Evolutionary conservation across 2,888 invertebrate species (phyloP), one percentile per base, ranked within the genome.

Genomic region (Tuberolachnus salignus): DNA sequence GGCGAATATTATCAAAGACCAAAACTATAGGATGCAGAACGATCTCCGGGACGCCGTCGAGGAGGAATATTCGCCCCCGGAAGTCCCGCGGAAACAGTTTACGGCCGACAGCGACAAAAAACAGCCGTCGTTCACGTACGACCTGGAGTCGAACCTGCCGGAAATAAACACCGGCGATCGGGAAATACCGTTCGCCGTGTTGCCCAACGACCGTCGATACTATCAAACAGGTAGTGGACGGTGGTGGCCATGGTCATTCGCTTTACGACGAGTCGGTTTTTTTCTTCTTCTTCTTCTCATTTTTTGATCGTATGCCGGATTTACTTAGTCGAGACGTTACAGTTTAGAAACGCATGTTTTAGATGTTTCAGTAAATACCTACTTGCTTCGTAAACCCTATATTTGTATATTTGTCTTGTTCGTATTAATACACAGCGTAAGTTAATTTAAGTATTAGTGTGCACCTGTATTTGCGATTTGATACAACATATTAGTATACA

Each of bases 191-290:
- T 86, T 87, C 71, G 86, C 86, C 1, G 83, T 86, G 1, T 84
- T 83, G 21, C 87, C 87, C 4, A 85, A 86, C 53, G 86, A 87
- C 83, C 86, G 85, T 0, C 84, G 86, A 67, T 87, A 84, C 82
- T 86, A 86, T 81, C 82, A 84, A 66, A 51, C 82, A 59, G 82
- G 74, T 81, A 78, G 21, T 16, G 4, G 61, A n/a, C 16, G 2
- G 10, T 8, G 3, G 13, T 42, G 26, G 26, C 8, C 26, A 2
- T n/a, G 16, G 46, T 23, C 13, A 3, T 34, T 34, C 21, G 51
- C 14, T 26, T 49, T 23, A n/a, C n/a, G 64, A 49, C n/a, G 11
- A 34, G 51, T 34, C 34, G 16, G n/a, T 55, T 67, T 19, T 53
- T 8, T 4, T 10, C 42, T 67, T 19, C 14, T 8, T 67, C n/a